Percentiles rank a stretch among this genome's conserved stretches.
Evolutionary conservation across 2,797 vertebrate species (phyloP).

Genomic region (Muscicapa comitata): DNA sequence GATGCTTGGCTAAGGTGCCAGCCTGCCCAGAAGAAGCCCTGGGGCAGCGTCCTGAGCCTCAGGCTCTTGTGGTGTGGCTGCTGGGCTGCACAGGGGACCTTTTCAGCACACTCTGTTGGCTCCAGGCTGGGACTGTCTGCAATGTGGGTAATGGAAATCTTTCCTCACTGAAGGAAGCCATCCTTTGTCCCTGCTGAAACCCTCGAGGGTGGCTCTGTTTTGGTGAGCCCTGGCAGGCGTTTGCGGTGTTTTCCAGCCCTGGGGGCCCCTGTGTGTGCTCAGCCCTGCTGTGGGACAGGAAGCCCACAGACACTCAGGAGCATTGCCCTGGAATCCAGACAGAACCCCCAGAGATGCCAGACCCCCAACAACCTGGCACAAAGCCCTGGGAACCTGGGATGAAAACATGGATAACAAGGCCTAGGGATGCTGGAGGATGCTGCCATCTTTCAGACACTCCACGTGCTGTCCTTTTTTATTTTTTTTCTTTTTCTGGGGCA

Average conservation of each 20-base stretch:
- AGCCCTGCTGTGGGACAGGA: neutral
- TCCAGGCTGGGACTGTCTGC: neutral
- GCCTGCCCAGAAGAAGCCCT: neutral
- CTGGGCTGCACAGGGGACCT: rapidly evolving
- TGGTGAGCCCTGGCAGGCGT: neutral
- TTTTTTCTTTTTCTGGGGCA: neutral
- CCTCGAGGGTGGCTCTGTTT: neutral
- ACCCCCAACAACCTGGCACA: neutral
- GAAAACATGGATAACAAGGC: neutral
- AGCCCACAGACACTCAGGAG: neutral
- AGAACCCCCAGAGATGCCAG: conserved; percentile 3
- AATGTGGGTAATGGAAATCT: neutral
- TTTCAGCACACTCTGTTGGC: neutral
- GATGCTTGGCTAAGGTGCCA: neutral
- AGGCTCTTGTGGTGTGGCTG: neutral
- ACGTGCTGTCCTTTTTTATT: rapidly evolving
- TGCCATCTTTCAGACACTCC: conserved; percentile 17
- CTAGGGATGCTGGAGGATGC: neutral
- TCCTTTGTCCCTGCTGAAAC: neutral
- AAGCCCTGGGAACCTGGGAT: conserved; percentile 37
- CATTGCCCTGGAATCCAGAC: neutral
- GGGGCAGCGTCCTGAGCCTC: neutral
- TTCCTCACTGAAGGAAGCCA: neutral
- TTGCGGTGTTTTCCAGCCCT: neutral
- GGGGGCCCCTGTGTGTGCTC: neutral